A percentile compares a stretch with the other conserved stretches of the same genome.
Conservation (phyloP, 2,888 invertebrate species). For the Andrena chrysosceles region DNA sequence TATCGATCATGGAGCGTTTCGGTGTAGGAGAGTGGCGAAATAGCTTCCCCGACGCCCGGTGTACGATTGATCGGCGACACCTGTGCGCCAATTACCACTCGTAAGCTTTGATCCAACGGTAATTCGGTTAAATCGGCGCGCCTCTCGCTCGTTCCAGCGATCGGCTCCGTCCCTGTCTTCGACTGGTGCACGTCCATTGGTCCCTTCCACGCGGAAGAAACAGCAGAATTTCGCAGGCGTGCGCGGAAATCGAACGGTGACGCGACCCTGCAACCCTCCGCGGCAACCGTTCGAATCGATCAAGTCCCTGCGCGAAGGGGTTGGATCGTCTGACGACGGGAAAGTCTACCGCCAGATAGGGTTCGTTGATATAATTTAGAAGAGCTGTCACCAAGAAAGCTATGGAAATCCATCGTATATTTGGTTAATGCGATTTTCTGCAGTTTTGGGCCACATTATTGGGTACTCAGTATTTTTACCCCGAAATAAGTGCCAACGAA, state of each 20-base stretch:
- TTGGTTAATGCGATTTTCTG: neutral
- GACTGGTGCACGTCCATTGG: neutral
- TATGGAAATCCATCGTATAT: neutral
- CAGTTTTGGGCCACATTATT: neutral
- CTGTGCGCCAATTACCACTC: conserved; percentile 75
- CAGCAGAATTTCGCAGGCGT: conserved; percentile 1
- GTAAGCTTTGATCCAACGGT: conserved; percentile 77
- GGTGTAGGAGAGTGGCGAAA: conserved; percentile 67
- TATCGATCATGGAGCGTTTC: conserved; percentile 69
- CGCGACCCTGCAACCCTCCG: neutral
- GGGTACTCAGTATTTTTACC: neutral
- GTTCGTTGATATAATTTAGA: neutral
- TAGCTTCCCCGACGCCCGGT: conserved; percentile 72
- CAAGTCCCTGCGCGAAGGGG: neutral
- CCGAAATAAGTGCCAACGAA: conserved; percentile 1
- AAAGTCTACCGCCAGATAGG: neutral
- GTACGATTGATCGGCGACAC: conserved; percentile 75
- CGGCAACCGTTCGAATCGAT: neutral
- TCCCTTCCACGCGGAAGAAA: neutral
- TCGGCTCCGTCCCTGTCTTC: conserved; percentile 17
- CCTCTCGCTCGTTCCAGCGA: conserved; percentile 42
- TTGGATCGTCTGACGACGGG: neutral
- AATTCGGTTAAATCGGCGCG: conserved; percentile 78
- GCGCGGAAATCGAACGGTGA: conserved; percentile 23
- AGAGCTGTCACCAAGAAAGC: neutral